Percentiles rank a stretch among this genome's conserved stretches.
These are phyloP conservation scores for Notarius lentiginosus DNA, from an alignment of 2,113 vertebrate species.

Conservation along the genomic window DNA sequence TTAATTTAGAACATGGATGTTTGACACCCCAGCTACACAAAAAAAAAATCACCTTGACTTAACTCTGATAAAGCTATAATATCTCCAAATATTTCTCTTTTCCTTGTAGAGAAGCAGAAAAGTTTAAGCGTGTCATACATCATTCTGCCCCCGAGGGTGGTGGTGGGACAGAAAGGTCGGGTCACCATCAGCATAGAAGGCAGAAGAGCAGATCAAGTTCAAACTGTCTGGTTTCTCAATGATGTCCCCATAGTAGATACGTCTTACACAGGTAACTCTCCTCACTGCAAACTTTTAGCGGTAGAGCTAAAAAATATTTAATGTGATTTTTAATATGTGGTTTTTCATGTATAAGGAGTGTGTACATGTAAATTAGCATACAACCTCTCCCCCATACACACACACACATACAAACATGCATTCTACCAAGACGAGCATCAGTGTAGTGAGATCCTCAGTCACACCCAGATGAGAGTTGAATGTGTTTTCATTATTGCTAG, in stretches of 20 bases:
- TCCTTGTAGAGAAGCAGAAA: slow-evolving; percentile 71
- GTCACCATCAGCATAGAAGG: slow-evolving; percentile 74
- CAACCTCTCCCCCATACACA: no score
- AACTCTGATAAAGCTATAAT: background rate
- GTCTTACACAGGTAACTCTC: slow-evolving; percentile 61
- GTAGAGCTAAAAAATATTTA: background rate
- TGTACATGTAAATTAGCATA: background rate
- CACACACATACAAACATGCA: no score
- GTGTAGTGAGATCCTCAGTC: background rate
- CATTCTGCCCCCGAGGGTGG: slow-evolving; percentile 71
- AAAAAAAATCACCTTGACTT: background rate
- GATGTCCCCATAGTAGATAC: slow-evolving; percentile 69
- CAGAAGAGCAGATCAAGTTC: slow-evolving; percentile 69
- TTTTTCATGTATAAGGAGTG: background rate
- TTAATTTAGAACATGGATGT: background rate
- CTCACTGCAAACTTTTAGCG: background rate
- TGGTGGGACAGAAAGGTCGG: slow-evolving; percentile 72
- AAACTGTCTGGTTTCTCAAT: slow-evolving; percentile 74
- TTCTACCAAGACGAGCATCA: background rate
- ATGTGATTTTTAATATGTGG: background rate
- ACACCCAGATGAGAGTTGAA: background rate
- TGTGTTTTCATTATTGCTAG: background rate
- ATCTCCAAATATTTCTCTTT: background rate
- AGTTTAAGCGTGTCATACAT: slow-evolving; percentile 71
- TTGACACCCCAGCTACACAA: background rate